phyloP scores from a whole-genome alignment of 2,797 vertebrate genomes.

The Myripristis jacobus region DNA sequence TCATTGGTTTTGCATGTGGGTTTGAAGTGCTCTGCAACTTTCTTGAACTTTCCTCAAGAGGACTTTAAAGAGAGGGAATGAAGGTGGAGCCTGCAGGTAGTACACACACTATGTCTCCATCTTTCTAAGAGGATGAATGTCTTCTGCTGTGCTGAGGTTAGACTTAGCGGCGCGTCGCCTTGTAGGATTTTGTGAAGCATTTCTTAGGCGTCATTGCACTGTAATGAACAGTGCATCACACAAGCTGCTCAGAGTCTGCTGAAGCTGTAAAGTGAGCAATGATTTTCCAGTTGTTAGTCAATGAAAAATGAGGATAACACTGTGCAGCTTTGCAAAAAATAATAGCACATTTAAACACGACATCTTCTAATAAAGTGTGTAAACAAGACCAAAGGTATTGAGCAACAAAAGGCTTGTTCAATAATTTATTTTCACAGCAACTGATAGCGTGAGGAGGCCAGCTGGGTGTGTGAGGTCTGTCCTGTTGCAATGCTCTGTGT shows the following conservation, averaged over 20 bases:
- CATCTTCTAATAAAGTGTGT: constrained; percentile 52
- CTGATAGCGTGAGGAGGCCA: constrained; percentile 48
- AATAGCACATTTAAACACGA: neutral
- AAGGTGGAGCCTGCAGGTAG: constrained; percentile 63
- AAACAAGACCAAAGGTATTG: constrained; percentile 37
- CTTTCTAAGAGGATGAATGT: constrained; percentile 7
- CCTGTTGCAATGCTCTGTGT: constrained; percentile 54
- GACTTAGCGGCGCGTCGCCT: constrained; percentile 8
- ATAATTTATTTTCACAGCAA: constrained; percentile 71
- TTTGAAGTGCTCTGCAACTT: constrained; percentile 12
- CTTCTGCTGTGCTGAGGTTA: neutral
- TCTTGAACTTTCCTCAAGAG: neutral
- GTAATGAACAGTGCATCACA: neutral
- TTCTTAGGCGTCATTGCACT: constrained; percentile 13
- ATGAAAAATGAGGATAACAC: neutral
- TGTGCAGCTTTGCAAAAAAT: neutral
- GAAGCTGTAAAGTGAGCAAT: neutral
- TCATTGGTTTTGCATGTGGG: constrained; percentile 9
- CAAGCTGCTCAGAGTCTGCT: constrained; percentile 2
- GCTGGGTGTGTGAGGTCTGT: constrained; percentile 62
- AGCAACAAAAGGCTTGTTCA: constrained; percentile 36
- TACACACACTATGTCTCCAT: neutral
- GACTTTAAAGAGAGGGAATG: constrained; percentile 39
- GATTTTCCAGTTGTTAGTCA: neutral
- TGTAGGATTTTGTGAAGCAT: constrained; percentile 14